phyloP scores from a whole-genome alignment of 2,113 vertebrate genomes.

The Callipepla californica region DNA sequence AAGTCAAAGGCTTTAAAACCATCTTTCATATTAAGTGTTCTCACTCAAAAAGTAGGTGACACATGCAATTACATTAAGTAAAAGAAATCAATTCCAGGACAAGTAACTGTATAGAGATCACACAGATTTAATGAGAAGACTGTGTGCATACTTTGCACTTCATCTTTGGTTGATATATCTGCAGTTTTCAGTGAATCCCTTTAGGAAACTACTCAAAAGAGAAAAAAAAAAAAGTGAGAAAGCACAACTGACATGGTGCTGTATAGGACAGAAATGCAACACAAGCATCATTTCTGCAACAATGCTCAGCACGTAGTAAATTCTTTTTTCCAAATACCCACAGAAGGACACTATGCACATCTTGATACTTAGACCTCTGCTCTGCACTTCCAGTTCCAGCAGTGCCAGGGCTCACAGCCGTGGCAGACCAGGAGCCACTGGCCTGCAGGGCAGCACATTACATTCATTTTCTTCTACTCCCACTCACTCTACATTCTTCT shows the following conservation, averaged over 20 bases:
- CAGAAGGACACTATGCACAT: neutral
- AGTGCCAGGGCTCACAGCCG: neutral
- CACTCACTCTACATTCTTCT: conserved; percentile 71
- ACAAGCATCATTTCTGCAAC: neutral
- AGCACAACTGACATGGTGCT: neutral
- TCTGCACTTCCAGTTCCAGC: neutral
- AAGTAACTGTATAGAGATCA: neutral
- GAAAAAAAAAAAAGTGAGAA: neutral
- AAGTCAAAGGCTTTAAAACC: neutral
- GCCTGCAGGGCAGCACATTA: conserved; percentile 13
- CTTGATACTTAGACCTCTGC: neutral
- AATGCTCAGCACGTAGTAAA: neutral
- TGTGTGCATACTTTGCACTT: neutral
- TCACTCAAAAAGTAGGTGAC: neutral
- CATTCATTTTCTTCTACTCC: conserved; percentile 67
- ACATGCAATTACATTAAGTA: neutral
- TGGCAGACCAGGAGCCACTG: conserved; percentile 21
- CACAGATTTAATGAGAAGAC: neutral
- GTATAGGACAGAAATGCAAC: neutral
- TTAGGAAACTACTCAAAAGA: neutral
- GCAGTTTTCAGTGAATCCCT: conserved; percentile 9
- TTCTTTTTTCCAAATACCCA: conserved; percentile 3
- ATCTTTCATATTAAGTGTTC: neutral
- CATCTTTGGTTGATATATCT: neutral
- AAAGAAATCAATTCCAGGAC: neutral